These are phyloP conservation scores for Lordiphosa collinella DNA, from an alignment of 1,140 invertebrate species.

Conservation along the genomic window DNA sequence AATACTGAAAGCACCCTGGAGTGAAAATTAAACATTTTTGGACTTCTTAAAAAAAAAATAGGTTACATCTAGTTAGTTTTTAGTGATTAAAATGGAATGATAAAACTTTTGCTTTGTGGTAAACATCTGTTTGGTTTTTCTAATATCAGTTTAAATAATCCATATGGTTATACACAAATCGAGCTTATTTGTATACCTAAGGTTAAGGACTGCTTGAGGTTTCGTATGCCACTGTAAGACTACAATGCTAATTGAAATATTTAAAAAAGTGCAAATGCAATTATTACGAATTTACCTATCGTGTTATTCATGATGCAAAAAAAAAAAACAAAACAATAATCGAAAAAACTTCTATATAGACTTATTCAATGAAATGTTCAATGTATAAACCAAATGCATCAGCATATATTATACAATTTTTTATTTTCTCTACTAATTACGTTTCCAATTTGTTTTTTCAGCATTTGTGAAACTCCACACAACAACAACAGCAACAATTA, in stretches of 20 bases:
- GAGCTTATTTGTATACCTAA: not conserved
- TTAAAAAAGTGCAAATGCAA: conserved; percentile 41
- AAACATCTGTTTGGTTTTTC: no score
- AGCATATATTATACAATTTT: not conserved
- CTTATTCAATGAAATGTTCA: conserved; percentile 11
- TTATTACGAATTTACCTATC: conserved; percentile 57
- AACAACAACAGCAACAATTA: conserved; percentile 32
- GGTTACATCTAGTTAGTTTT: no score
- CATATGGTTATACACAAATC: not conserved
- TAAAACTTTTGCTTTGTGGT: no score
- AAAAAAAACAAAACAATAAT: no score
- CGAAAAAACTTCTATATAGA: conserved; percentile 19
- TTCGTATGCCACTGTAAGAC: conserved; percentile 15
- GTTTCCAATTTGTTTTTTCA: conserved; percentile 47
- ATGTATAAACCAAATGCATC: not conserved
- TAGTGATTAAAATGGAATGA: no score
- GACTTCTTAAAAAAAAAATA: no score
- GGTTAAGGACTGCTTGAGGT: conserved; percentile 35
- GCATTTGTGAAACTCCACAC: conserved; percentile 66
- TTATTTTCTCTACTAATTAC: conserved; percentile 23
- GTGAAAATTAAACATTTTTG: no score
- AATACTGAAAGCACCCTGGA: no score
- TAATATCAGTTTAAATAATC: no score
- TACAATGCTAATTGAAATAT: conserved; percentile 18
- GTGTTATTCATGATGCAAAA: conserved; percentile 6